These are phyloP conservation scores for Dendronephthya gigantea DNA, from an alignment of 64 coral and sea anemone genomes.

Conservation along the genomic window DNA sequence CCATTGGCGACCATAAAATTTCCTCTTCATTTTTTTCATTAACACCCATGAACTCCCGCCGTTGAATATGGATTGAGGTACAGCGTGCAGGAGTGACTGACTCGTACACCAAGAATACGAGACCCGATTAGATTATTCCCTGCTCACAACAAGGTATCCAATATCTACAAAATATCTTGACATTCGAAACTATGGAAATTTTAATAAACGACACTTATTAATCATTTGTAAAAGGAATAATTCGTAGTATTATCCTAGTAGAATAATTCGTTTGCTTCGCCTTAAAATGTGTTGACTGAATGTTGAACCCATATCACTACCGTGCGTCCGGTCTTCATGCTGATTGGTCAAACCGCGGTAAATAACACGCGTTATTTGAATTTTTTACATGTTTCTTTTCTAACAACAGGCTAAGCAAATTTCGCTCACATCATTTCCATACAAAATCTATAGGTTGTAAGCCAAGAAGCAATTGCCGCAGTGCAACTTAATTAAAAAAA, in stretches of 20 bases:
- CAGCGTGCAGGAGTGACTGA: not conserved
- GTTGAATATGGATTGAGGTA: not conserved
- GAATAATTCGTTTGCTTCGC: not conserved
- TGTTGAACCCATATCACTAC: not conserved
- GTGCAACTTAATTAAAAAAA: too few species aligned
- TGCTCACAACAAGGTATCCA: too few species aligned
- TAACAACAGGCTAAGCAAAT: too few species aligned
- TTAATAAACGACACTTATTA: not conserved
- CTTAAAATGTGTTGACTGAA: not conserved
- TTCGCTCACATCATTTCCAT: too few species aligned
- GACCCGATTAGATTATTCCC: not conserved
- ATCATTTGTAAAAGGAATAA: not conserved
- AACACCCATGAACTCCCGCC: not conserved
- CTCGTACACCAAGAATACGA: not conserved
- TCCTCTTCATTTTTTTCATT: not conserved
- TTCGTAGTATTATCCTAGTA: not conserved
- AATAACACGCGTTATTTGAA: not conserved
- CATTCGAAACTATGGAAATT: not conserved
- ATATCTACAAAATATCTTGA: not conserved
- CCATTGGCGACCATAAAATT: constrained; percentile 11
- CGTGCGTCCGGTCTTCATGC: not conserved
- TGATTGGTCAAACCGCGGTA: not conserved
- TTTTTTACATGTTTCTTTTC: not conserved
- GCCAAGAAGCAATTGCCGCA: too few species aligned
- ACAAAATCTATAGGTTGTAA: too few species aligned